Base-by-base conservation (phyloP, 2,113 vertebrate species). In the Tachysurus fulvidraco region DNA sequence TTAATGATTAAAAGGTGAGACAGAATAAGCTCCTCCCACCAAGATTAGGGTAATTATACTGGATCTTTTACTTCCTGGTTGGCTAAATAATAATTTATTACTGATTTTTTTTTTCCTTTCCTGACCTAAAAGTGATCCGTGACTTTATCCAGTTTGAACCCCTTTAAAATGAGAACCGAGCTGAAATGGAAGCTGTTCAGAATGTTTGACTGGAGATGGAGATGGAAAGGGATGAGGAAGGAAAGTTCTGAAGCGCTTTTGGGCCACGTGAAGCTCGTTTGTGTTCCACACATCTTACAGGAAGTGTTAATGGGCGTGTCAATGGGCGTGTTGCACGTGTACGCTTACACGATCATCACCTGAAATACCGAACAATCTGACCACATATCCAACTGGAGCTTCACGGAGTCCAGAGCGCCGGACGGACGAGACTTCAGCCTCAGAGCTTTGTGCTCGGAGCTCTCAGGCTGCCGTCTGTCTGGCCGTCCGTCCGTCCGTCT, bases 241-340 rank as follows among this genome's bases (percentile, higher is more conserved):
- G 89, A 88, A 89, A 88, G 83, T 71, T 76, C 81, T 55, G 55
- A 85, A 54, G 59, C 46, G 64, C 80, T 74, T 84, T 82, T 60
- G 90, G 89, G 71, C 85, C 89, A 78, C 16, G 84, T 90, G 90
- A 90, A 90, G 90, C 86, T 89, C 76, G 14, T 52, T 62, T 71
- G 73, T 84, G 57, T 85, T 30, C 64, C 23, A 77, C 57, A 25
- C 21, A 11, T 44, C 36, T 69, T 25, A 64, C 23, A 65, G 4
- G 25, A 36, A 1, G 36, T 36, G 36, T 36, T 36, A 36, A 36
- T n/a, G n/a, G n/a, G n/a, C n/a, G 36, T 36, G 36, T 16, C 25
- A 36, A 81, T 81, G 19, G 62, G 3, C n/a, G 19, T 59, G 52
- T 57, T 74, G 19, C n/a, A 21, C 41, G 4, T 46, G 30, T n/a